phyloP scores from a whole-genome alignment of 2,888 invertebrate genomes.

The Oxycera nigricornis region DNA sequence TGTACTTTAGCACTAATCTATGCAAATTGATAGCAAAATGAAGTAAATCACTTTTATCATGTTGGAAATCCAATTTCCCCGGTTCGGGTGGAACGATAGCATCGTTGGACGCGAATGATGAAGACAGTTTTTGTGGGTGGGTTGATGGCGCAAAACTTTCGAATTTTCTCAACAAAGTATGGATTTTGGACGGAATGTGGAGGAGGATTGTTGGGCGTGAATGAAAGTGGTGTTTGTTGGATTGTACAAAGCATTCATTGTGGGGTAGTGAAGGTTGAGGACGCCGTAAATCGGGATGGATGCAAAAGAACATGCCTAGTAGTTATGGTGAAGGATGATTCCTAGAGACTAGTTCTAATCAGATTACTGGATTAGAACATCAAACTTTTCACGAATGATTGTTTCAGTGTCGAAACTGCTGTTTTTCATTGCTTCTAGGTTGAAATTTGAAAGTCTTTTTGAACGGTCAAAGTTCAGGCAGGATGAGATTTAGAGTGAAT shows the following conservation, averaged over 20 bases:
- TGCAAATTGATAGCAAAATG: conserved; percentile 39
- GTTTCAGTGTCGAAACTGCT: too few species aligned
- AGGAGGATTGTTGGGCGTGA: too few species aligned
- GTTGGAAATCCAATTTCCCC: conserved; percentile 38
- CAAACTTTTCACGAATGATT: neutral
- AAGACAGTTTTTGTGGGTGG: neutral
- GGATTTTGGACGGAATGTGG: neutral
- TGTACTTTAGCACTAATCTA: conserved; percentile 40
- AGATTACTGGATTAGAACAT: conserved; percentile 23
- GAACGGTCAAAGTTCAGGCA: too few species aligned
- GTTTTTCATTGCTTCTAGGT: too few species aligned
- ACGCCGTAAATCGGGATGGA: neutral
- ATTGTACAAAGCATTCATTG: neutral
- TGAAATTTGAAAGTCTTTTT: too few species aligned
- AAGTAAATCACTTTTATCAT: conserved; percentile 40
- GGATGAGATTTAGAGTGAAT: too few species aligned
- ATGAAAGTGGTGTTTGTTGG: neutral
- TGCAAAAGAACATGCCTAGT: neutral
- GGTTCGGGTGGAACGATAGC: neutral
- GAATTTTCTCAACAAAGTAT: neutral
- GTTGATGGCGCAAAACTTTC: neutral
- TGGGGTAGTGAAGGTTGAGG: neutral
- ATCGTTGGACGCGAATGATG: neutral
- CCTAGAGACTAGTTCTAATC: conserved; percentile 4
- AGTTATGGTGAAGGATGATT: neutral